phyloP scores from a whole-genome alignment of 2,888 invertebrate species.

The Harmothoe impar region DNA sequence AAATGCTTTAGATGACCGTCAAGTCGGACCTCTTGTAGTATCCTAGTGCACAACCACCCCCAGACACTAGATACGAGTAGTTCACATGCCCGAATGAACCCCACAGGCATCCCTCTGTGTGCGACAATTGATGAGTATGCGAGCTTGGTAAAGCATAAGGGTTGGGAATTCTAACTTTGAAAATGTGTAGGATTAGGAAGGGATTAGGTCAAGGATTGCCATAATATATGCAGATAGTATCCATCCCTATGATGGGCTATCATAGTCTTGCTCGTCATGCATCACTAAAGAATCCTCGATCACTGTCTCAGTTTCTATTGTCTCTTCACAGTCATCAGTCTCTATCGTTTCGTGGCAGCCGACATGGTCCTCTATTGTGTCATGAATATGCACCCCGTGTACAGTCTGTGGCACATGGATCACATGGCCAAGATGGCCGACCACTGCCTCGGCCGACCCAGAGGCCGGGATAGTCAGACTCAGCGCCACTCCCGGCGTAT shows the following conservation, averaged over 20 bases:
- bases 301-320: slow-evolving; percentile 52
- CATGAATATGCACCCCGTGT: not conserved
- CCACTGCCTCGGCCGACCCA: slow-evolving; percentile 57
- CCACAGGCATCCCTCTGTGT: too few relatives aligned
- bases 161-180: too few relatives aligned
- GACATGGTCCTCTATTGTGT: slow-evolving; percentile 19
- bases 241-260: slow-evolving; percentile 41
- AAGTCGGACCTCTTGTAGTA: too few relatives aligned
- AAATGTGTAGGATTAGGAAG: too few relatives aligned
- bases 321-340: slow-evolving; percentile 19
- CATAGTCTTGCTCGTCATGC: slow-evolving; percentile 55
- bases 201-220: too few relatives aligned
- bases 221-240: too few relatives aligned
- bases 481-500: slow-evolving; percentile 52
- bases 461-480: slow-evolving; percentile 55
- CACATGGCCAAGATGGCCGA: not conserved
- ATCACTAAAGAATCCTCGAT: slow-evolving; percentile 44
- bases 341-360: slow-evolving; percentile 45
- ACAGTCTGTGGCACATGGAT: slow-evolving; percentile 15
- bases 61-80: too few relatives aligned
- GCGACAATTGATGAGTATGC: too few relatives aligned
- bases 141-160: too few relatives aligned
- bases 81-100: too few relatives aligned
- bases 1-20: too few relatives aligned
- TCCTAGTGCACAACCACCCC: too few relatives aligned